A percentile compares a stretch with the other conserved stretches of the same genome.
phyloP scores from a whole-genome alignment of 30 jellyfish, hydroid and myxozoan genomes.

The Hydra vulgaris region DNA sequence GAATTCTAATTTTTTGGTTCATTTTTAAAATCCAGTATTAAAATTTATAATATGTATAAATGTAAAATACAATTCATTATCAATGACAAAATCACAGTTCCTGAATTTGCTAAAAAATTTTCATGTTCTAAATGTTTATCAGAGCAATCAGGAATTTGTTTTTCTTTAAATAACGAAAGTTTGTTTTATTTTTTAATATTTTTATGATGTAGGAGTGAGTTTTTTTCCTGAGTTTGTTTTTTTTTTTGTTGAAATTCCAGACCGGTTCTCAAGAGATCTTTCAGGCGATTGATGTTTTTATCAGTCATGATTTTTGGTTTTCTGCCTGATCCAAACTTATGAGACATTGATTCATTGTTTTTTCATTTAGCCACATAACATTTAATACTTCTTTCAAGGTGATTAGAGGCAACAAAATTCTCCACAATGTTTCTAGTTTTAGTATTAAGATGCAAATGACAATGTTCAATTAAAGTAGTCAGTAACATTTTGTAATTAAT shows the following conservation, averaged over 20 bases:
- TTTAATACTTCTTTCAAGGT: background rate
- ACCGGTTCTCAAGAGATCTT: background rate
- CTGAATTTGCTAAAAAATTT: background rate
- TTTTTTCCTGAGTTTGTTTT: background rate
- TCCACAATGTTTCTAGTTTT: background rate
- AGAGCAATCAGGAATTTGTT: background rate
- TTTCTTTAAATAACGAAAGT: background rate
- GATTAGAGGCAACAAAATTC: background rate
- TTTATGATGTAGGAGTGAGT: background rate
- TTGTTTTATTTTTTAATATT: background rate
- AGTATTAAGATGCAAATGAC: background rate
- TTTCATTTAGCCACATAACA: background rate
- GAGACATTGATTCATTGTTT: background rate
- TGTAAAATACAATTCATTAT: background rate
- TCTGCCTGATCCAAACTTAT: background rate
- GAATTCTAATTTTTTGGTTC: background rate
- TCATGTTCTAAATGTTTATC: background rate
- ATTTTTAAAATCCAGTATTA: background rate
- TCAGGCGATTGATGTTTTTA: background rate
- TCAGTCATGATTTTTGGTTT: background rate
- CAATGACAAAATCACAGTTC: background rate
- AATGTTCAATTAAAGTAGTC: background rate
- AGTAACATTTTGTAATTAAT: background rate
- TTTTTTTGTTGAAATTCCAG: background rate
- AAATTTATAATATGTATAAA: background rate